Conservation (phyloP, 1,140 invertebrate species). For the Heliothis subflexa region DNA sequence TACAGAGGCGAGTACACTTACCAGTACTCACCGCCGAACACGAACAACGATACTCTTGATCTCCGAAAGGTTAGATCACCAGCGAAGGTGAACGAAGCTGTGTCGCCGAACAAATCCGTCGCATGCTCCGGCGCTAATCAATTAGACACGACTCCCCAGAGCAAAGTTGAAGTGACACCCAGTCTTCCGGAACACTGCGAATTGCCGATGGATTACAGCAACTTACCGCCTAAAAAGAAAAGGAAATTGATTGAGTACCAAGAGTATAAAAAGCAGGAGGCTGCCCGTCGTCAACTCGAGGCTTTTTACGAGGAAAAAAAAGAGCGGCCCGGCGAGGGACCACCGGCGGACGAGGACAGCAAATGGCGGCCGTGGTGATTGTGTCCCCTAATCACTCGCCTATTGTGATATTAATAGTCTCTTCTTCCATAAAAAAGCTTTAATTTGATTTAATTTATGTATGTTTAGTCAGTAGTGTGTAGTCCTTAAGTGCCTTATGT, state of each 20-base stretch:
- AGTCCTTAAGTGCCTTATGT: slow-evolving; percentile 57
- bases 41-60: slow-evolving; percentile 73
- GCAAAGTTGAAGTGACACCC: slow-evolving; percentile 62
- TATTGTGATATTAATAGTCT: slow-evolving; percentile 81
- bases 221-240: slow-evolving; percentile 84
- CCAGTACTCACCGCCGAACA: slow-evolving; percentile 63
- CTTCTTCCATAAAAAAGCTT: slow-evolving; percentile 82
- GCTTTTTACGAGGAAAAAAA: slow-evolving; percentile 79
- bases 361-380: slow-evolving; percentile 82
- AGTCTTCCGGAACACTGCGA: slow-evolving; percentile 80
- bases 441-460: slow-evolving; percentile 81
- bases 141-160: slow-evolving; percentile 66
- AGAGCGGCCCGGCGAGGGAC: slow-evolving; percentile 62
- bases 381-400: slow-evolving; percentile 22
- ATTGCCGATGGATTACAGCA: slow-evolving; percentile 83
- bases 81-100: slow-evolving; percentile 54
- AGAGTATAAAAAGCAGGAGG: slow-evolving; percentile 83
- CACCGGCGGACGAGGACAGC: slow-evolving; percentile 70
- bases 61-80: slow-evolving; percentile 79
- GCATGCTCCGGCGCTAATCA: slow-evolving; percentile 60
- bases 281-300: slow-evolving; percentile 74
- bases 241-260: slow-evolving; percentile 84
- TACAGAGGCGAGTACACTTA: slow-evolving; percentile 69
- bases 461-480: slow-evolving; percentile 47
- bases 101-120: slow-evolving; percentile 58